A percentile compares a stretch with the other conserved stretches of the same genome.
These are phyloP conservation scores for Peromyscus californicus DNA, from an alignment of 2,113 vertebrate genomes.

Conservation along the genomic window DNA sequence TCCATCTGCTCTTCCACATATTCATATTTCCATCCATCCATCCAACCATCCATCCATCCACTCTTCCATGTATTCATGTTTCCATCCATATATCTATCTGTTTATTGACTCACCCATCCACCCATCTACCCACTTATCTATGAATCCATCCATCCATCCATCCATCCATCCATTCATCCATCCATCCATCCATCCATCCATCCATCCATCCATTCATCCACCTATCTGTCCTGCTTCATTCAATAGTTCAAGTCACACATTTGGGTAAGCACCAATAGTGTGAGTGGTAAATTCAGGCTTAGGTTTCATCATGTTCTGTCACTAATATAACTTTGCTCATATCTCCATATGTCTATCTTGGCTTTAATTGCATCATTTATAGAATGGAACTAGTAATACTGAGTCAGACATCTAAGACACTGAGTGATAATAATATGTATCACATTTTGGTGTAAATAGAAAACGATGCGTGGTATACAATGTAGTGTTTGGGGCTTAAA, in stretches of 20 bases:
- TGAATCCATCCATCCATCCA: too few species aligned
- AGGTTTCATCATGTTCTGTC: background rate
- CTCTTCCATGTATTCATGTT: background rate
- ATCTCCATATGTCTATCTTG: background rate
- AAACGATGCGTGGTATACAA: background rate
- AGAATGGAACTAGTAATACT: background rate
- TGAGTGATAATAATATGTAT: background rate
- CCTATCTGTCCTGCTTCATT: background rate
- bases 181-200: background rate
- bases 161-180: too few species aligned
- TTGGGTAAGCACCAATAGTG: background rate
- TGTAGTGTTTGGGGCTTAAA: background rate
- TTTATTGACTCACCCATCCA: background rate
- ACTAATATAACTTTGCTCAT: background rate
- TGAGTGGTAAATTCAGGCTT: background rate
- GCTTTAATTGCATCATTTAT: constrained; percentile 1
- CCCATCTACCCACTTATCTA: background rate
- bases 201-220: too few species aligned
- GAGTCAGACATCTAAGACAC: background rate
- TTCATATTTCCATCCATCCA: background rate
- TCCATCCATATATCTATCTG: background rate
- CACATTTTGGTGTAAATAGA: background rate
- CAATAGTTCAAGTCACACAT: background rate
- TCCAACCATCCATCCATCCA: too few species aligned
- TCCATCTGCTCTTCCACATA: background rate